Conservation (phyloP, 2,113 vertebrate genomes). For the Plecturocebus donacophilus region DNA sequence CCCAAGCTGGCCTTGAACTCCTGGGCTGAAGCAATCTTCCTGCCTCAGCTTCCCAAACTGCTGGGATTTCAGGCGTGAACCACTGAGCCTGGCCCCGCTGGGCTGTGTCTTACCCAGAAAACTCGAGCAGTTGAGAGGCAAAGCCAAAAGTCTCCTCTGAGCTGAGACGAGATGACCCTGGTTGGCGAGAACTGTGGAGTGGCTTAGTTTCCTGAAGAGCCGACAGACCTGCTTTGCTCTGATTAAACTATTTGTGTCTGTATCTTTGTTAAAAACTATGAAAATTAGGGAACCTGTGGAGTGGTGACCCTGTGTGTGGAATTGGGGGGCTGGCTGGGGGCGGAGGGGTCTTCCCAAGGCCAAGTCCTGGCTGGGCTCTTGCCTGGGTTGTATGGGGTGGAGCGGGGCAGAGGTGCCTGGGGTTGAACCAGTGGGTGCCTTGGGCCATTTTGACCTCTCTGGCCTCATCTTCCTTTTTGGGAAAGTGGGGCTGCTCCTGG, state of each 20-base stretch:
- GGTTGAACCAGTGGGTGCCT: neutral
- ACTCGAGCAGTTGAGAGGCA: neutral
- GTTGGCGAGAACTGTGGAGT: too few species aligned
- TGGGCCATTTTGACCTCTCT: too few species aligned
- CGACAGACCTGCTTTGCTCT: neutral
- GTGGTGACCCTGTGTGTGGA: neutral
- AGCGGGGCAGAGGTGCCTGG: neutral
- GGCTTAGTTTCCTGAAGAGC: neutral
- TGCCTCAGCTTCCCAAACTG: too few species aligned
- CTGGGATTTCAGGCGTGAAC: too few species aligned
- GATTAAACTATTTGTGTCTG: neutral
- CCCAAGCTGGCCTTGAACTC: too few species aligned
- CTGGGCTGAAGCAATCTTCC: too few species aligned
- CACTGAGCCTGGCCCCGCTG: too few species aligned
- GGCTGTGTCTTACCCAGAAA: neutral
- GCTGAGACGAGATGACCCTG: neutral
- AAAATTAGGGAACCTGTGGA: neutral
- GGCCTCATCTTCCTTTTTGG: neutral
- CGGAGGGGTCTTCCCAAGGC: neutral
- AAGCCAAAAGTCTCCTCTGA: neutral
- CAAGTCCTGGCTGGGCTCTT: neutral
- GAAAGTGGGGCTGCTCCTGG: accelerated
- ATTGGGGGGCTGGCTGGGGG: neutral
- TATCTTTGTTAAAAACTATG: neutral
- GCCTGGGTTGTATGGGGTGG: too few species aligned